These are phyloP conservation scores for Hippopotamyrus pictus DNA, from an alignment of 2,797 vertebrate species.

Conservation along the genomic window DNA sequence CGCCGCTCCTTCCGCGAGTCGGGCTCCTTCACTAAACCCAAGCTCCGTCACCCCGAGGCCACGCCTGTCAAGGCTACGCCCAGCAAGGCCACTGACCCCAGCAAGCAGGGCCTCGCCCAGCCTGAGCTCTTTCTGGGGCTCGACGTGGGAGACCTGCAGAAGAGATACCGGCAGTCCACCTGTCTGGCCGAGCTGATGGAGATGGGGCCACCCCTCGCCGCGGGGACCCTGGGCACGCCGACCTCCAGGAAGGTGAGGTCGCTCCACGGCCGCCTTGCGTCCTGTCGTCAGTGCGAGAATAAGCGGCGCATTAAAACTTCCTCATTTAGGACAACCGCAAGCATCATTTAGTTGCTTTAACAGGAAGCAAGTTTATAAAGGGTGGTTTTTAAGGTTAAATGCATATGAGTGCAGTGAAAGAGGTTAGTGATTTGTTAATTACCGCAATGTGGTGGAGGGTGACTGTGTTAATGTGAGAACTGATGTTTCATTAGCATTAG, in stretches of 20 bases:
- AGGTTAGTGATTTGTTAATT: neutral
- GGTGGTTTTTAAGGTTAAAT: neutral
- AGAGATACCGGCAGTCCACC: conserved; percentile 62
- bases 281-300: neutral
- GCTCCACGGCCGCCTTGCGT: neutral
- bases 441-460: neutral
- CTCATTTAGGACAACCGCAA: neutral
- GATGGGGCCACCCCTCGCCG: conserved; percentile 49
- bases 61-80: conserved; percentile 52
- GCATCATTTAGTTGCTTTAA: neutral
- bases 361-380: neutral
- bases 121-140: conserved; percentile 76
- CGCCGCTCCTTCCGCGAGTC: conserved; percentile 82
- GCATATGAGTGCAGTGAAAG: neutral
- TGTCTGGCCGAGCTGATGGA: conserved; percentile 69
- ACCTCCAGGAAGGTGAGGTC: conserved; percentile 64
- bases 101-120: conserved; percentile 52
- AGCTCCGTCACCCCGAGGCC: conserved; percentile 72
- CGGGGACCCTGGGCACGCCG: conserved; percentile 38
- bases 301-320: neutral
- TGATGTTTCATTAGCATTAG: neutral
- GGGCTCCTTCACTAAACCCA: conserved; percentile 84
- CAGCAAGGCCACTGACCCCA: conserved; percentile 24
- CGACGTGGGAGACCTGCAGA: conserved; percentile 75
- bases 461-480: neutral